Conservation (phyloP, 2,888 invertebrate genomes). For the Agrypnus murinus region DNA sequence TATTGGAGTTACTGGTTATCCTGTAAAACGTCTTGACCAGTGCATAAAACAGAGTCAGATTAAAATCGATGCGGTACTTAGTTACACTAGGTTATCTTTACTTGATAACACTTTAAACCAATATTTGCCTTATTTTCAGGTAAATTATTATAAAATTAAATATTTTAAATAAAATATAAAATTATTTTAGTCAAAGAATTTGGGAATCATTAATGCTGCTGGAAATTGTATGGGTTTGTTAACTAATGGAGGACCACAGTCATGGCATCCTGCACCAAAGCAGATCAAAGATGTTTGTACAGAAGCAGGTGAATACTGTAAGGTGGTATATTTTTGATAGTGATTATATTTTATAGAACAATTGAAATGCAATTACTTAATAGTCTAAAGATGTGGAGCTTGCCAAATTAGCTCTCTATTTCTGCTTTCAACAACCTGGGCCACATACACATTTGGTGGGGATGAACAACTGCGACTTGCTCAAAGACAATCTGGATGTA, state of each 20-base stretch:
- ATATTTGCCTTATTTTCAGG: conserved; percentile 85
- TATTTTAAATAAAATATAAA: conserved; percentile 26
- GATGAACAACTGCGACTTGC: conserved; percentile 79
- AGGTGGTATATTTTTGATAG: conserved; percentile 73
- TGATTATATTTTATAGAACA: not conserved
- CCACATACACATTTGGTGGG: conserved; percentile 85
- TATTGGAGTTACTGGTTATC: conserved; percentile 93
- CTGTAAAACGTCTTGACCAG: conserved; percentile 83
- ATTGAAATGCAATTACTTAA: conserved; percentile 44
- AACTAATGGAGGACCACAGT: conserved; percentile 81
- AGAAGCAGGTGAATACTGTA: conserved; percentile 79
- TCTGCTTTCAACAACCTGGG: conserved; percentile 75
- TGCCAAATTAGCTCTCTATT: conserved; percentile 82
- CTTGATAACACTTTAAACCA: conserved; percentile 85
- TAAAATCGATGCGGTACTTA: conserved; percentile 82
- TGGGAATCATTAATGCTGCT: conserved; percentile 90
- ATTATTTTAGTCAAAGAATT: conserved; percentile 75
- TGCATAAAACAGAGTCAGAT: conserved; percentile 79
- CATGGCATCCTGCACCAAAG: conserved; percentile 87
- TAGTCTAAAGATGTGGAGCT: conserved; percentile 78
- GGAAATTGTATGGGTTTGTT: conserved; percentile 89
- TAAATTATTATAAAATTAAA: conserved; percentile 64
- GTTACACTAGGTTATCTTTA: conserved; percentile 87
- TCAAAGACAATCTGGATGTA: conserved; percentile 79
- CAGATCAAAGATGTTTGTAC: conserved; percentile 77